Evolutionary conservation across 2,888 invertebrate species (phyloP), one percentile per base, ranked within the genome.

Genomic region (Rhingia campestris): DNA sequence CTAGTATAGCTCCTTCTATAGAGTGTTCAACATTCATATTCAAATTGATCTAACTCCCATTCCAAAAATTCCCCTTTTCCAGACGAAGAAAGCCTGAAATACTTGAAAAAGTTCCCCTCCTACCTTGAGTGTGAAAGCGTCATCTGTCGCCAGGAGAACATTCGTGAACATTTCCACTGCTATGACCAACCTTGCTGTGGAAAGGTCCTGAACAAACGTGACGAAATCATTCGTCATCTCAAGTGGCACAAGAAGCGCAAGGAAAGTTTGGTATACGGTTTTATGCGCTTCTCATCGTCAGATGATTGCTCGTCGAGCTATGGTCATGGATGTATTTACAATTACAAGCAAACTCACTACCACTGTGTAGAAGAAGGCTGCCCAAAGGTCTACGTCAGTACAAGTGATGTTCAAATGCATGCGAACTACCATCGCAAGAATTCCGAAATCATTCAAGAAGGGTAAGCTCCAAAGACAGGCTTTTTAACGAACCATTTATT

Each of bases 191-290:
- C 94, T 86, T 94, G 94, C 87, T 93, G 93, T 14, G 94, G 94
- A 79, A 93, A 97, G 88, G 97, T 98, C n/a, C 97, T 99, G 90
- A 96, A 97, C 89, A 98, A 99, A 92, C 98, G 99, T 90, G 99
- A 99, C 91, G 99, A 99, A 91, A 99, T 99, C 96, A 98, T 99
- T 86, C 94, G 99, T 49, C 99, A 99, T 92, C 97, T 98, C 90
- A 99, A 99, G 93, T 99, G 99, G 99, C 99, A 99, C 92, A 98
- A 98, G 93, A 99, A 99, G 92, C 94, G 99, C 2, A 98, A 98
- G 89, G 99, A 99, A 91, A 98, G 98, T 5, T 92, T 99, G 41
- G 97, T 98, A 86, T 97, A 99, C 89, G 99, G 99, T 2, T 92
- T 92, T 64, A 89, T 91, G 93, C 93, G 98, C 69, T 99, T 98